Evolutionary conservation across 2,797 vertebrate species (phyloP).

Genomic region (Scomberomorus guttatus): DNA sequence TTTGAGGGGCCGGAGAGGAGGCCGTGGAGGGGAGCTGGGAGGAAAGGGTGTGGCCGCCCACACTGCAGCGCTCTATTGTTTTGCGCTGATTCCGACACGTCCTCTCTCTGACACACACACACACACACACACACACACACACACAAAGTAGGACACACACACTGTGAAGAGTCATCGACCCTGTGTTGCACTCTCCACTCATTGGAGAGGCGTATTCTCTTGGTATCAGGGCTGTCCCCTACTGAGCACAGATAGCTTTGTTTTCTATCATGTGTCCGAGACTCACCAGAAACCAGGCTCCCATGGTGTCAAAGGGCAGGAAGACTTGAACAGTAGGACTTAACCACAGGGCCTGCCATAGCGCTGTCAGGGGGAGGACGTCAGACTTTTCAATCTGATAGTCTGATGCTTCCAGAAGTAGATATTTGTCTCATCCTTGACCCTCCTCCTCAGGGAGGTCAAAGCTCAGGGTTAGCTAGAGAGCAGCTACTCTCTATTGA

Average conservation of each 20-base stretch:
- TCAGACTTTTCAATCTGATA: neutral
- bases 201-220: slow-evolving; percentile 43
- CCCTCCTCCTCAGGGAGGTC: slow-evolving; percentile 21
- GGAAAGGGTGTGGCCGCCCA: slow-evolving; percentile 83
- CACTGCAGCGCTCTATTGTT: slow-evolving; percentile 76
- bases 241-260: slow-evolving; percentile 70
- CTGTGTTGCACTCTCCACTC: slow-evolving; percentile 42
- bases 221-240: slow-evolving; percentile 58
- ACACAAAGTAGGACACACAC: slow-evolving; percentile 43
- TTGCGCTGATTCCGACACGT: slow-evolving; percentile 61
- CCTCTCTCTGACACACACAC: slow-evolving; percentile 51
- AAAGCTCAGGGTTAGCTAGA: slow-evolving; percentile 10
- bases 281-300: slow-evolving; percentile 27
- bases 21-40: slow-evolving; percentile 57
- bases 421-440: slow-evolving; percentile 9
- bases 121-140: slow-evolving; percentile 38
- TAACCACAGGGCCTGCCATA: neutral
- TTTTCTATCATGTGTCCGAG: slow-evolving; percentile 57
- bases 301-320: slow-evolving; percentile 56
- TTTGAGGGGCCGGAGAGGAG: slow-evolving; percentile 47
- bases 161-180: slow-evolving; percentile 44
- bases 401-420: slow-evolving; percentile 8
- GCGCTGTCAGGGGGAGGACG: neutral
- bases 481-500: slow-evolving; percentile 2
- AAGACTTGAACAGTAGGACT: slow-evolving; percentile 5